Evolutionary conservation across 1,140 invertebrate species (phyloP), one percentile per base, ranked within the genome.

Genomic region (Drosophila tsacasi): DNA sequence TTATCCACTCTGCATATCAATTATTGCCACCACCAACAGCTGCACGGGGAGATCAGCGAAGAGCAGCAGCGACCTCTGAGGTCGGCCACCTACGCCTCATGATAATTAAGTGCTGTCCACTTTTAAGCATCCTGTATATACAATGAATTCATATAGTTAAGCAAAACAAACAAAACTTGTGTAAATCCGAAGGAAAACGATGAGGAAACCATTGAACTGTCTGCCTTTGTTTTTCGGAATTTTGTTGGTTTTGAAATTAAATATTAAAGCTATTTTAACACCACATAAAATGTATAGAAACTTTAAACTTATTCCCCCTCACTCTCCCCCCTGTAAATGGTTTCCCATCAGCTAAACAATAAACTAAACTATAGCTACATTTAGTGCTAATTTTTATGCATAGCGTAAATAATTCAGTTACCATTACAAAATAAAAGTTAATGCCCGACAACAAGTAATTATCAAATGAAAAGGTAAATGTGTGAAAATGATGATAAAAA

Each of bases 341-440:
- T 77, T 68, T 68, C 42, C 49, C 35, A 35, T 75, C 49, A 46
- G 50, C 21, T 52, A 71, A 50, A 81, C 25, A 59, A 50, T 62
- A 58, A 44, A 73, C 50, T 65, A 69, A 71, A 80, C 72, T 89
- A 72, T 62, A 49, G 68, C 69, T 57, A 61, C 52, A 83, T 63
- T 81, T 81, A 89, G 81, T 66, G 62, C 73, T 89, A 78, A 83
- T 84, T 81, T 87, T 50, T 83, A 84, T 84, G 84, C 80, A 81
- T 89, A 87, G 84, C 84, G 73, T 89, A 81, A 83, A 79, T 57
- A 67, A 69, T 86, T 69, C 66, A 68, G 62, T 68, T 81, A 81
- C 78, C 54, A 83, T 77, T 83, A 67, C 52, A 72, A 63, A 63
- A 44, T n/a, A 57, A 76, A 68, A 57, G 9, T 44, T 27, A 50